Evolutionary conservation across 2,888 invertebrate species (phyloP), one percentile per base, ranked within the genome.

Genomic region (Hedya salicella): DNA sequence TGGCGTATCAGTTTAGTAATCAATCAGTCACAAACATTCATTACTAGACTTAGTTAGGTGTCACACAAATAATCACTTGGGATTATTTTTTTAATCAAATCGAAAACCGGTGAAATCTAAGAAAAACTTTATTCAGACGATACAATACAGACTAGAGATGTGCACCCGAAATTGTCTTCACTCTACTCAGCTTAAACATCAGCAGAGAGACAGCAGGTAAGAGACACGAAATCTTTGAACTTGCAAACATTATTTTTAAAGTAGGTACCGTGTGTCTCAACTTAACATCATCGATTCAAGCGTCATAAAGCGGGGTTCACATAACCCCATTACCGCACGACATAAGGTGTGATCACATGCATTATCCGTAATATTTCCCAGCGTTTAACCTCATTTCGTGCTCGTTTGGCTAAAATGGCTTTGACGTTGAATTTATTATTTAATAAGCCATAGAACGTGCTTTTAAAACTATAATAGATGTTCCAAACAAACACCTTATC

Each of bases 351-450:
- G 73, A 75, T 78, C 75, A 76, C 70, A 71, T 57, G 72, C 76
- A 78, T 76, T 78, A 78, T 75, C 76, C 69, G 70, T 77, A 75
- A 80, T 77, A 74, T 72, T 67, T 75, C 73, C 71, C 80, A 77
- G 78, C 75, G 73, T 74, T 80, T 82, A 79, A 76, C 80, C 80
- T 70, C 75, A 68, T 79, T 83, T 78, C 74, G 65, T 75, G 71
- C 75, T 73, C 61, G 61, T 66, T 66, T 48, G 21, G 53, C 6
- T 53, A 66, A 66, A 42, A 48, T 54, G 16, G 66, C 48, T 65
- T 53, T 46, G 39, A 50, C 44, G 64, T 44, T 36, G 40, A n/a
- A 65, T 52, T 25, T 52, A 62, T 52, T 44, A 25, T 44, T 39
- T 65, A 59, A 52, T 44, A 16, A 19, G 16, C 13, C 30, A n/a